Evolutionary conservation across 2,113 vertebrate species (phyloP), one percentile per base, ranked within the genome.

Genomic region (Upupa epops): DNA sequence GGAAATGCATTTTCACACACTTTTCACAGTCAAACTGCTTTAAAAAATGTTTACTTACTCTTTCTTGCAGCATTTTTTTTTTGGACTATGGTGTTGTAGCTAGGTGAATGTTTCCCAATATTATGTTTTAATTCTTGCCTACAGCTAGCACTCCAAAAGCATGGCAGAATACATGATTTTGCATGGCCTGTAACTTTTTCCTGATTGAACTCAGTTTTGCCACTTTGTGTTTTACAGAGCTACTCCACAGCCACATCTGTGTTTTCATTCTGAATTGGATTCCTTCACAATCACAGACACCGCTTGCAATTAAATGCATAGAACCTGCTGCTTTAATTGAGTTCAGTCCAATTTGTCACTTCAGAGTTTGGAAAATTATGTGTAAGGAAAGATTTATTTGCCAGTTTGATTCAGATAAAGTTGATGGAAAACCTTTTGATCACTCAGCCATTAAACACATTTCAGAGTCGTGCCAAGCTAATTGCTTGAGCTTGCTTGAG

Each of bases 311-410:
- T 97, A 96, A 97, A 95, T 3, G 56, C 88, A 88, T 84, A 95
- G 90, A 95, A 95, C 95, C 88, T 81, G 93, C 95, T 95, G 90
- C 95, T 83, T 79, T 97, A 97, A 97, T 97, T 96, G 96, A 97
- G 95, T 96, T 97, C 94, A 90, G 95, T 96, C 94, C 95, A 96
- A 95, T 97, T 97, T 97, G 95, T 97, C 96, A 96, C 94, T 96
- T 97, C 91, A 97, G 94, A 95, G 90, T 96, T 94, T 6, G 55
- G 95, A 97, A 97, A 96, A 96, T 96, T 92, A 94, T 83, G 91
- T 96, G 92, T 94, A 96, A 97, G 95, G 94, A 95, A 96, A 97
- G 94, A 97, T 92, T 96, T 94, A 73, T 69, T 86, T 96, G 95
- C 86, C 93, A 96, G 95, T 94, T 93, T 93, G 90, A 97, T 94